These are phyloP conservation scores for Caenorhabditis japonica DNA, from an alignment of 2,888 invertebrate species.

Conservation along the genomic window DNA sequence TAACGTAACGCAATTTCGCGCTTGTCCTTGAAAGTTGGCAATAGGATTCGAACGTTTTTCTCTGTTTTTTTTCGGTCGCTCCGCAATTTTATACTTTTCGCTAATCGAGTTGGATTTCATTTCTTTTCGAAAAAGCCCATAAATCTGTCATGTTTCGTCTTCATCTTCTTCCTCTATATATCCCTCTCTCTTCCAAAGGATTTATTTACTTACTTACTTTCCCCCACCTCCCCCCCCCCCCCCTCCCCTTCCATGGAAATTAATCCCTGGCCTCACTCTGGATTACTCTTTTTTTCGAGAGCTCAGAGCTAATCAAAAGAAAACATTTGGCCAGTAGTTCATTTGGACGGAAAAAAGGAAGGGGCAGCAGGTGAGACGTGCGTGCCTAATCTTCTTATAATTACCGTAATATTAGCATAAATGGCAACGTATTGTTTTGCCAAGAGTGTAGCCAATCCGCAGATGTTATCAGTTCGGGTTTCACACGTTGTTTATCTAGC, in stretches of 20 bases:
- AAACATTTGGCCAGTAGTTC: conserved; percentile 21
- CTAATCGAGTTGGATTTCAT: neutral
- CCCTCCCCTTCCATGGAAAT: too few species aligned
- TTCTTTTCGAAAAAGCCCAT: conserved; percentile 19
- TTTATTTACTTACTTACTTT: too few species aligned
- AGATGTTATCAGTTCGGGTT: too few species aligned
- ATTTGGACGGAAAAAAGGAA: too few species aligned
- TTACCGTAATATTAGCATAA: conserved; percentile 27
- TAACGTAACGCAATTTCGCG: neutral
- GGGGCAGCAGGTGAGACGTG: conserved; percentile 40
- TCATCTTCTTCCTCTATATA: too few species aligned
- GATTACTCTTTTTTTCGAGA: too few species aligned
- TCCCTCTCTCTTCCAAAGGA: too few species aligned
- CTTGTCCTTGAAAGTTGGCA: neutral
- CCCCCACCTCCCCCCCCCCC: too few species aligned
- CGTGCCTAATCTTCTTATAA: conserved; percentile 46
- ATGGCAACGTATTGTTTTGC: conserved; percentile 40
- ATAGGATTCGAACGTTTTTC: neutral
- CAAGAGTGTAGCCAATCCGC: too few species aligned
- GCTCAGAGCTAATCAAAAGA: conserved; percentile 35
- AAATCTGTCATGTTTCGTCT: conserved; percentile 49
- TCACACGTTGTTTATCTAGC: too few species aligned
- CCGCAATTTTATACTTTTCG: conserved; percentile 1
- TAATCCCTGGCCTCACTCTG: too few species aligned
- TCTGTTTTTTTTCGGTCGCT: neutral